Percentiles rank a stretch among this genome's conserved stretches.
Conservation (phyloP, 1,140 invertebrate genomes). For the Steinernema khuongi region DNA sequence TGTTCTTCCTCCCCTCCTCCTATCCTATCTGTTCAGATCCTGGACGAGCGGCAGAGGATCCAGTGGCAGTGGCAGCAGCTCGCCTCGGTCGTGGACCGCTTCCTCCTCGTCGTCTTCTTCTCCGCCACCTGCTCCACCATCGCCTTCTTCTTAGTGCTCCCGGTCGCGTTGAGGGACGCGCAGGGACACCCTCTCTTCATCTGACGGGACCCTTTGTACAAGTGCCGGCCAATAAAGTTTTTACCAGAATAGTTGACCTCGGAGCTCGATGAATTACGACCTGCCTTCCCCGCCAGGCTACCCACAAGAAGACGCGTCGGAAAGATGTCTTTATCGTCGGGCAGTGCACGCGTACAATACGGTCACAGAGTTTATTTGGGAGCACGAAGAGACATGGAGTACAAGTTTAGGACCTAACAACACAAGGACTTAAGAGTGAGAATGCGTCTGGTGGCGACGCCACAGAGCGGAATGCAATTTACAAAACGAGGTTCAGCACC, state of each 20-base stretch:
- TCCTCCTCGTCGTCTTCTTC: slow-evolving; percentile 67
- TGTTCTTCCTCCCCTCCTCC: not conserved
- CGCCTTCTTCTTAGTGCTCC: slow-evolving; percentile 44
- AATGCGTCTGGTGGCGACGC: not conserved
- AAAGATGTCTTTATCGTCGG: no score
- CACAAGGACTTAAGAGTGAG: not conserved
- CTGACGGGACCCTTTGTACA: no score
- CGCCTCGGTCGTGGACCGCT: slow-evolving; percentile 68
- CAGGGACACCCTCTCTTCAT: not conserved
- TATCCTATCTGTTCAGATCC: slow-evolving; percentile 62
- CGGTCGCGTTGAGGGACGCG: slow-evolving; percentile 23
- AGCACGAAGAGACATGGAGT: not conserved
- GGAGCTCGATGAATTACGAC: no score
- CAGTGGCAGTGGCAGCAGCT: slow-evolving; percentile 74
- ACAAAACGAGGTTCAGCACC: slow-evolving; percentile 14
- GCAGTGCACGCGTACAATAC: no score
- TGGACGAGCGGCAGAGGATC: slow-evolving; percentile 67
- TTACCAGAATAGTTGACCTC: no score
- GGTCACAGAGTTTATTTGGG: no score
- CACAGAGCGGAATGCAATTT: slow-evolving; percentile 10
- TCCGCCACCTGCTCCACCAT: slow-evolving; percentile 49
- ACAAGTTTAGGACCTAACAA: slow-evolving; percentile 5
- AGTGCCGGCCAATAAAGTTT: no score
- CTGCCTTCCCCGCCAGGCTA: no score
- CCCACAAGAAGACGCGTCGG: no score